phyloP scores from a whole-genome alignment of 2,113 vertebrate genomes.

The Notothenia rossii region DNA sequence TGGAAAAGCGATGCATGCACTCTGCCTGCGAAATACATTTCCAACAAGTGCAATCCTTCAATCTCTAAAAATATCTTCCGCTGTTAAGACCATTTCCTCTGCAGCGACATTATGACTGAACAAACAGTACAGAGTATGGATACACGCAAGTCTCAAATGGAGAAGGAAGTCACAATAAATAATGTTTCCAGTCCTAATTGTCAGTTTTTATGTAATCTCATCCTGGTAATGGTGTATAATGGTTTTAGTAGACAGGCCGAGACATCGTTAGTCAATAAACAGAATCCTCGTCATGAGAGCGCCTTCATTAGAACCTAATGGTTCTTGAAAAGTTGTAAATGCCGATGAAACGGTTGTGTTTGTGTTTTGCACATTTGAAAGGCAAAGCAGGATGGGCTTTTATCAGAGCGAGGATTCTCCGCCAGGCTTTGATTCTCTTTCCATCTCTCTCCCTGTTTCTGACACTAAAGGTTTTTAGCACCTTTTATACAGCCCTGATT shows the following conservation, averaged over 20 bases:
- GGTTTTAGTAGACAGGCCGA: conserved; percentile 32
- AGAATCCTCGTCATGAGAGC: conserved; percentile 25
- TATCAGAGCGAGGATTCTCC: conserved; percentile 32
- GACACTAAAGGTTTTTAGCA: no score
- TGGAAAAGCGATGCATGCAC: conserved; percentile 3
- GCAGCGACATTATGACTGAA: neutral
- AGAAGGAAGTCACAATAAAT: conserved; percentile 17
- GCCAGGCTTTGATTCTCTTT: conserved; percentile 46
- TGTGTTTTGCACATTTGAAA: conserved; percentile 39
- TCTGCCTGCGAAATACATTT: neutral
- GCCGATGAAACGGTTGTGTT: conserved; percentile 41
- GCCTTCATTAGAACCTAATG: conserved; percentile 30
- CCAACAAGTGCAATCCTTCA: neutral
- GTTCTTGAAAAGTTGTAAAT: conserved; percentile 50
- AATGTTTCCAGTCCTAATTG: conserved; percentile 37
- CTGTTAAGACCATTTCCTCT: neutral
- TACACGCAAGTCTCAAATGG: neutral
- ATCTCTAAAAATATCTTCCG: neutral
- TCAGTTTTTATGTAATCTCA: conserved; percentile 30
- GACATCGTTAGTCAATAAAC: conserved; percentile 34
- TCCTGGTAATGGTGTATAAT: conserved; percentile 41
- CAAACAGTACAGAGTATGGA: neutral
- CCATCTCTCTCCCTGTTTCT: neutral
- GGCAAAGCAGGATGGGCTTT: conserved; percentile 21
- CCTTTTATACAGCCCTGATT: neutral